Percentiles rank a stretch among this genome's conserved stretches.
These are phyloP conservation scores for Microcebus murinus DNA, from an alignment of 2,113 vertebrate genomes.

Conservation along the genomic window DNA sequence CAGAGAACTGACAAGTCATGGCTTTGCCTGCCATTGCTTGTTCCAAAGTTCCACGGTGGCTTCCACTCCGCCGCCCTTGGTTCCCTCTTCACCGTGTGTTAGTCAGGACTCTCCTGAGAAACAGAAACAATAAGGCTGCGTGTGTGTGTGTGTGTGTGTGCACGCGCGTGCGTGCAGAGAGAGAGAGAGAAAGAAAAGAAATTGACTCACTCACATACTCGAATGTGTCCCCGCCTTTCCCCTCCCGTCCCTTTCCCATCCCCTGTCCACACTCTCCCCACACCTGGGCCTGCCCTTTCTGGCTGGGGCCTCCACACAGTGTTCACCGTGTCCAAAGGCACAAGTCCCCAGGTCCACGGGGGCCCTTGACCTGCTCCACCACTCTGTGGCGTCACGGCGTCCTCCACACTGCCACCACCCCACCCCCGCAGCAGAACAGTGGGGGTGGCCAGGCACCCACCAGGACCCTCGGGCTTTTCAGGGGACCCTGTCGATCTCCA, in stretches of 20 bases:
- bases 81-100: neutral
- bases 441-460: neutral
- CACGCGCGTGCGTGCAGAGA: too few species aligned
- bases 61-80: neutral
- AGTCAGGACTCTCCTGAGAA: neutral
- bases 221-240: neutral
- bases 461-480: neutral
- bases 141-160: too few species aligned
- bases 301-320: neutral
- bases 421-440: neutral
- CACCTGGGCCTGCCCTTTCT: neutral
- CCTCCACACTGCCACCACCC: neutral
- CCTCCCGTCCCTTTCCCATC: neutral
- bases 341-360: neutral
- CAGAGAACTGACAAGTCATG: neutral
- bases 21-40: neutral
- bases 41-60: neutral
- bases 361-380: neutral
- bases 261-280: neutral
- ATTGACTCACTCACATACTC: neutral
- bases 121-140: neutral
- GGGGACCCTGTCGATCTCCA: neutral
- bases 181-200: neutral
- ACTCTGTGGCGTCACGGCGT: neutral
- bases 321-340: neutral